Conservation (phyloP, 2,797 vertebrate genomes). For the Paedocypris micromegethes region DNA sequence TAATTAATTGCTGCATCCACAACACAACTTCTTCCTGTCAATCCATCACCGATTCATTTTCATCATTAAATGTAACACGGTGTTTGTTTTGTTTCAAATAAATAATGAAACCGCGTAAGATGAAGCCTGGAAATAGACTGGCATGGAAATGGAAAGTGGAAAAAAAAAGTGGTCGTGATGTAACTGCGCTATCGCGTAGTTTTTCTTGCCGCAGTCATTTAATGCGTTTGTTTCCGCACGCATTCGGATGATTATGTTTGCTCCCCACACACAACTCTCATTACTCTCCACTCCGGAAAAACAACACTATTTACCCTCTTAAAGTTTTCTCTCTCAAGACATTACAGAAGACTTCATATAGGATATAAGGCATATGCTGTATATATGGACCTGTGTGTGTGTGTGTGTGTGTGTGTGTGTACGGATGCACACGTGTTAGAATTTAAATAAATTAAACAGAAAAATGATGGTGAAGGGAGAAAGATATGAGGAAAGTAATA, state of each 20-base stretch:
- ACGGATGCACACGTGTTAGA: no score
- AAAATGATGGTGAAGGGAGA: no score
- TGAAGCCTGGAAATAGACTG: conserved; percentile 9
- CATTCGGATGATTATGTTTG: conserved; percentile 40
- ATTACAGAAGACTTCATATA: background rate
- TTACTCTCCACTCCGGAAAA: conserved; percentile 38
- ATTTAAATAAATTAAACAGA: no score
- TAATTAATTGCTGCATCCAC: conserved; percentile 1
- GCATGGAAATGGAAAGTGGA: background rate
- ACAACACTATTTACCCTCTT: conserved; percentile 33
- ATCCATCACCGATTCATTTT: background rate
- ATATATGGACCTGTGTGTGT: no score
- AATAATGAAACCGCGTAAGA: background rate
- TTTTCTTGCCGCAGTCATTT: conserved; percentile 27
- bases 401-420: no score
- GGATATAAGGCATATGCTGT: no score
- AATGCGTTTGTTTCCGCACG: conserved; percentile 24
- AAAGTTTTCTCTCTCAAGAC: conserved; percentile 27
- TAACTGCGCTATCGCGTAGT: conserved; percentile 29
- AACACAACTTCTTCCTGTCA: background rate
- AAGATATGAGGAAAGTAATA: no score
- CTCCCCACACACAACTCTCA: conserved; percentile 38
- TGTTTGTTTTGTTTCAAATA: background rate
- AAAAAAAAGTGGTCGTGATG: conserved; percentile 25
- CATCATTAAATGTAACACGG: background rate